Evolutionary conservation across 1,140 invertebrate species (phyloP).

Genomic region (Dreissena polymorpha): DNA sequence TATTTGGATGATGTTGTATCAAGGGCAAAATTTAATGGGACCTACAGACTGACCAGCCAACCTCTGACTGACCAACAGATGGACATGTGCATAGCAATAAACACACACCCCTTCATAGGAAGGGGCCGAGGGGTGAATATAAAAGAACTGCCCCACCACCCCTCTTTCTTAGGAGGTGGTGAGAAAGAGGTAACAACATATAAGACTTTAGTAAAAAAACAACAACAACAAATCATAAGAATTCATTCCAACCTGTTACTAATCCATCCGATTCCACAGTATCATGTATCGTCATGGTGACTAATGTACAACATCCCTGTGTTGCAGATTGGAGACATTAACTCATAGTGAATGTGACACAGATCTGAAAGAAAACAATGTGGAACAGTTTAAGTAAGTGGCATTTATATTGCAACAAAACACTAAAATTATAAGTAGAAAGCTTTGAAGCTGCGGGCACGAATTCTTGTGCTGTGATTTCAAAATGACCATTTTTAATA

Average conservation of each 20-base stretch:
- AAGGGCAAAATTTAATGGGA: too few relatives aligned
- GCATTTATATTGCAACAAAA: neutral
- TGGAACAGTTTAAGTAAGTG: neutral
- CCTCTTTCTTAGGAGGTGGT: neutral
- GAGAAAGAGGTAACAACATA: neutral
- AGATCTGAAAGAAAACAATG: neutral
- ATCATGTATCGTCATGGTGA: conserved; percentile 7
- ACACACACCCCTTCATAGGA: too few relatives aligned
- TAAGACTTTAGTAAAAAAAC: neutral
- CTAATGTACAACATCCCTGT: neutral
- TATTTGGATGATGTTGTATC: too few relatives aligned
- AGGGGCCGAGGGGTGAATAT: neutral
- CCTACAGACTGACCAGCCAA: too few relatives aligned
- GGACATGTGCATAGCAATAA: neutral
- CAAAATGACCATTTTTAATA: neutral
- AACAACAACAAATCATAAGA: neutral
- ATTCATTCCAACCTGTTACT: neutral
- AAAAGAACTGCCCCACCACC: neutral
- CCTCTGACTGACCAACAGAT: neutral
- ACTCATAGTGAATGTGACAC: neutral
- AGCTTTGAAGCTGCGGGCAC: too few relatives aligned
- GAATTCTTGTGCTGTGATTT: neutral
- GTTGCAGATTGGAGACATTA: neutral
- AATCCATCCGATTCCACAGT: neutral
- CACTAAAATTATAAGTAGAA: too few relatives aligned